Evolutionary conservation across 2,113 vertebrate genomes (phyloP).

Genomic region (Cisticola juncidis): DNA sequence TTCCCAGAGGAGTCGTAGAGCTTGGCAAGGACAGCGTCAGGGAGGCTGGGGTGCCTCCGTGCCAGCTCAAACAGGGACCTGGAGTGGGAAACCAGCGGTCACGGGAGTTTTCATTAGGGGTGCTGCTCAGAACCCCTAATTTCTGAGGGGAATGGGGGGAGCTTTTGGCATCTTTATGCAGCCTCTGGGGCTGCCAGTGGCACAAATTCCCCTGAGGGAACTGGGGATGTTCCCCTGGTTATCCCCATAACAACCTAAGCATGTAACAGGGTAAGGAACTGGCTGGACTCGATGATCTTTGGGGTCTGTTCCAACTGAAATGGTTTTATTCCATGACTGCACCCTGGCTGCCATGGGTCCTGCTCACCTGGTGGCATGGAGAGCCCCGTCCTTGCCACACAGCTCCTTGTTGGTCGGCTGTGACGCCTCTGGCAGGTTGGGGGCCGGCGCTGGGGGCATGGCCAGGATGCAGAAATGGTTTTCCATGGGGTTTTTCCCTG

Average conservation of each 20-base stretch:
- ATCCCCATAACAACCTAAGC: too few species aligned
- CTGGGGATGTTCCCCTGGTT: background rate
- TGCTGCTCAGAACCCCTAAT: background rate
- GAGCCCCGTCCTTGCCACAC: background rate
- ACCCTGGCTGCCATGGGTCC: background rate
- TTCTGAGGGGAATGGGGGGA: background rate
- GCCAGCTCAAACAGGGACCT: conserved; percentile 70
- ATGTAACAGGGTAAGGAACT: background rate
- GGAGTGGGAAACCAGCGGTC: rapidly evolving
- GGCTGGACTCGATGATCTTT: rapidly evolving
- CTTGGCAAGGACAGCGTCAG: conserved; percentile 62
- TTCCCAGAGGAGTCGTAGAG: background rate
- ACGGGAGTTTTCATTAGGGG: rapidly evolving
- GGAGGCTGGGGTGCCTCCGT: conserved; percentile 42
- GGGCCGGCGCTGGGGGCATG: background rate
- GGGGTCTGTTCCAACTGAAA: background rate
- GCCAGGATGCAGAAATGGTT: background rate
- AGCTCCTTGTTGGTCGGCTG: background rate
- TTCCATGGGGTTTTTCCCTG: background rate
- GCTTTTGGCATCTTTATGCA: background rate
- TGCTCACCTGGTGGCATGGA: background rate
- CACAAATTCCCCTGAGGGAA: background rate
- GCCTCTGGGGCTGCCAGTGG: background rate
- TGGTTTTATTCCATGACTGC: background rate
- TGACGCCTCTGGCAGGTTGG: rapidly evolving